These are phyloP conservation scores for Esox lucius DNA, from an alignment of 2,797 vertebrate genomes.

Conservation along the genomic window DNA sequence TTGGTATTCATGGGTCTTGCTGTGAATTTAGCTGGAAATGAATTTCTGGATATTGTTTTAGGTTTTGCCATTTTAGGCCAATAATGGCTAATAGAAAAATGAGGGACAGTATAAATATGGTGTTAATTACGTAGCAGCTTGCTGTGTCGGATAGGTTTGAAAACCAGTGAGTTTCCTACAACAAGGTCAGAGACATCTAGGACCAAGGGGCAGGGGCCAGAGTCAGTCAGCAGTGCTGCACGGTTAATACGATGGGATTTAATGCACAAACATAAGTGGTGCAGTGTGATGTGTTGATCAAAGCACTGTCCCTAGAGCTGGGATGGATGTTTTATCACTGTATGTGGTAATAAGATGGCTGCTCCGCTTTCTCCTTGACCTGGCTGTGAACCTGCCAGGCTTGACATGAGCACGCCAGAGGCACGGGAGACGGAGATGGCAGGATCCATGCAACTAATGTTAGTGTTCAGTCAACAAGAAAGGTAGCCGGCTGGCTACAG, in stretches of 20 bases:
- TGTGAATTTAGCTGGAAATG: no score
- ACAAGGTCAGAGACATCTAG: background rate
- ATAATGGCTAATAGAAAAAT: no score
- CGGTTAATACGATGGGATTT: background rate
- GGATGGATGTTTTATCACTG: conserved; percentile 58
- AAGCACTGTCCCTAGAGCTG: conserved; percentile 23
- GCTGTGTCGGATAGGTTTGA: no score
- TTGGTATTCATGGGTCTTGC: no score
- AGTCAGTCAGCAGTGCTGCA: background rate
- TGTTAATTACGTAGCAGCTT: no score
- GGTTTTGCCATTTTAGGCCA: no score
- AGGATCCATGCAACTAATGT: conserved; percentile 41
- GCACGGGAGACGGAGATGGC: conserved; percentile 39
- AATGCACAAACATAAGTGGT: conserved; percentile 15
- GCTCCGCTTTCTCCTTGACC: conserved; percentile 62
- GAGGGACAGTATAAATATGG: no score
- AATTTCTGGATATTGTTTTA: no score
- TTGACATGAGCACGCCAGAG: conserved; percentile 46
- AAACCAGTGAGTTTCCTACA: no score
- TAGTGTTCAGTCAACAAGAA: conserved; percentile 57
- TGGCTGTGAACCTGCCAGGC: conserved; percentile 58
- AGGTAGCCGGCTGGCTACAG: conserved; percentile 12
- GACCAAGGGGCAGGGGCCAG: background rate
- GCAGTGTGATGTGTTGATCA: conserved; percentile 32
- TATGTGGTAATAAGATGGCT: conserved; percentile 58